Evolutionary conservation across 2,797 vertebrate species (phyloP), one percentile per base, ranked within the genome.

Genomic region (Kryptopterus vitreolus): DNA sequence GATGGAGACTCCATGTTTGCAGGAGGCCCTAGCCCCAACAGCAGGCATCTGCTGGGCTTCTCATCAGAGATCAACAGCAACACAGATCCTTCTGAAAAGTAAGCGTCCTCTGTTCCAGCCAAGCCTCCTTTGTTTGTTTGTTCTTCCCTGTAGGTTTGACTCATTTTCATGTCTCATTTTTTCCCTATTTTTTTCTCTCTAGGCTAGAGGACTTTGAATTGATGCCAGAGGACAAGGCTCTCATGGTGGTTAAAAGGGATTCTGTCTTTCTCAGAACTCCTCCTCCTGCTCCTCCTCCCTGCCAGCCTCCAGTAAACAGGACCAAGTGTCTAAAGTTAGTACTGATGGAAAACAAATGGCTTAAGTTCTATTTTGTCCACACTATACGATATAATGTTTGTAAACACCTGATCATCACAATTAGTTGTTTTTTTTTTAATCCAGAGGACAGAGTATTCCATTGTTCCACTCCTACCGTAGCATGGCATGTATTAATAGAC

Each of bases 291-390:
- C 89, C 94, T 3, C 89, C 91, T 6, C 93, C 95, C 2, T 99
- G 97, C 86, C 95, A 91, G 85, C 96, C 96, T 35, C 85, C 92
- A 46, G 91, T 99, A 75, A 99, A 99, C 88, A 94, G 92, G 80
- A 98, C 96, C 70, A 96, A 98, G 86, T 97, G 96, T 0, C 94
- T 96, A 46, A 94, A 96, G 97, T 98, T 82, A 94, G 94, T 86
- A 83, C 22, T 31, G 20, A 79, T 6, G 74, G 0, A 20, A 24
- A 35, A 3, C 15, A 8, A 69, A 46, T 11, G 7, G 7, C n/a
- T 33, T 10, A 0, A 20, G 24, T 29, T 29, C 10, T 43, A 43
- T 43, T 48, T 18, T 16, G 20, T 29, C 24, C 24, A 24, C 38
- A 24, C 38, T 43, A 16, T 26, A 65, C 5, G 33, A 10, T 10